These are phyloP conservation scores for Hexactinellida sp. DNA, from an alignment of 37 sponge, comb jelly and placozoan genomes.

Conservation along the genomic window DNA sequence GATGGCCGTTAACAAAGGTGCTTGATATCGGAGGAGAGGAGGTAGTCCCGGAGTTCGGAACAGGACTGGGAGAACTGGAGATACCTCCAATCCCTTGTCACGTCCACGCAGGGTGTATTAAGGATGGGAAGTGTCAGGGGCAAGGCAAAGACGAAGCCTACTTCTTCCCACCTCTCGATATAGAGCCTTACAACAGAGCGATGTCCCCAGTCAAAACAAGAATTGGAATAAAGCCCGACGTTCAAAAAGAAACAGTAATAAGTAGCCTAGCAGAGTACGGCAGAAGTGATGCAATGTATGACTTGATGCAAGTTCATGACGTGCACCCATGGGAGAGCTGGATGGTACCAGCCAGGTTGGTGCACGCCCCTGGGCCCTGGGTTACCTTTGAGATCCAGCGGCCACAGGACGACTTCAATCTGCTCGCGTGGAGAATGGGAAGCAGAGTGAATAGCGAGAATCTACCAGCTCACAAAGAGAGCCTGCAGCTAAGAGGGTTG, in stretches of 20 bases:
- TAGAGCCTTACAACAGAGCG: conserved; percentile 56
- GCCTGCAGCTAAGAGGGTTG: conserved; percentile 49
- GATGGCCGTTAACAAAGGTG: conserved; percentile 79
- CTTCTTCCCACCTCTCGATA: conserved; percentile 76
- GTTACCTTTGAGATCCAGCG: conserved; percentile 76
- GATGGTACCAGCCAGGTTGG: conserved; percentile 50
- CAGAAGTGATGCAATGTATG: conserved; percentile 43
- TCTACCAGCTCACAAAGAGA: neutral
- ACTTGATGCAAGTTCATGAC: conserved; percentile 41
- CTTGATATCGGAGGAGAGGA: conserved; percentile 66
- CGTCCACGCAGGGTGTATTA: conserved; percentile 62
- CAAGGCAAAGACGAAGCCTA: conserved; percentile 76
- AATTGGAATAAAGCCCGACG: conserved; percentile 39
- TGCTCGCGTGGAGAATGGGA: conserved; percentile 72
- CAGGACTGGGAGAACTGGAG: conserved; percentile 22
- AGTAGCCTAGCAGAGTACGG: conserved; percentile 46
- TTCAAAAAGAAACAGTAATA: conserved; percentile 25
- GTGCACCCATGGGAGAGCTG: conserved; percentile 66
- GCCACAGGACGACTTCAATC: conserved; percentile 79
- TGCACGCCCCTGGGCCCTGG: conserved; percentile 89
- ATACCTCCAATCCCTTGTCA: conserved; percentile 84
- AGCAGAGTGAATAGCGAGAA: conserved; percentile 17
- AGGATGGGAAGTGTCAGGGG: conserved; percentile 42
- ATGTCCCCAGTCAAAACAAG: conserved; percentile 47
- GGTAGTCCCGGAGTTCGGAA: conserved; percentile 24